phyloP scores from a whole-genome alignment of 2,797 vertebrate species.

The Dallia pectoralis region DNA sequence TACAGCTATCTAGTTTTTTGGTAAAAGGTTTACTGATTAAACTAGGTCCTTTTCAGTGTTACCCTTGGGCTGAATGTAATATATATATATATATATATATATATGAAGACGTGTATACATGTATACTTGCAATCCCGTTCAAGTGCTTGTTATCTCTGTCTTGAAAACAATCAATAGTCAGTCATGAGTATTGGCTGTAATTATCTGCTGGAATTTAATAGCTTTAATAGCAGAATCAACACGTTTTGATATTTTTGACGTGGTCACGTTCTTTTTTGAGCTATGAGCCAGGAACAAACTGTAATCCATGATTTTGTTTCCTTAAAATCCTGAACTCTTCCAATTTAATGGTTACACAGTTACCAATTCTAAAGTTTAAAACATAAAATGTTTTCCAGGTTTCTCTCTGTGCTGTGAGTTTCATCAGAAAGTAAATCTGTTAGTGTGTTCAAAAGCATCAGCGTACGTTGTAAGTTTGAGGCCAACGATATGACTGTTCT shows the following conservation, averaged over 20 bases:
- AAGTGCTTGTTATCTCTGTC: background rate
- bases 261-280: too few relatives aligned
- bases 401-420: background rate
- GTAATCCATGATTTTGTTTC: background rate
- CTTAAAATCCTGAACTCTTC: background rate
- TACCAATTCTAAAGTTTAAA: background rate
- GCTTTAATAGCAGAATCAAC: background rate
- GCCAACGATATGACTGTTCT: background rate
- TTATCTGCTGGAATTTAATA: background rate
- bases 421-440: background rate
- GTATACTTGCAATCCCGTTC: background rate
- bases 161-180: background rate
- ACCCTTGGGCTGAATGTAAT: background rate
- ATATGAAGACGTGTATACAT: background rate
- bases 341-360: background rate
- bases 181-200: background rate
- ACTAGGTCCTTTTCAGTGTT: background rate
- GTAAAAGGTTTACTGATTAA: background rate
- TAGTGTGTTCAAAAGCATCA: background rate
- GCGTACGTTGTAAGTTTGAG: background rate
- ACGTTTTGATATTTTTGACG: background rate
- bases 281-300: background rate
- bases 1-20: background rate
- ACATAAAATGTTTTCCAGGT: background rate
- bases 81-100: background rate